A percentile compares a stretch with the other conserved stretches of the same genome.
phyloP scores from a whole-genome alignment of 1,140 invertebrate species.

The Ceratoteleas bidentatus region DNA sequence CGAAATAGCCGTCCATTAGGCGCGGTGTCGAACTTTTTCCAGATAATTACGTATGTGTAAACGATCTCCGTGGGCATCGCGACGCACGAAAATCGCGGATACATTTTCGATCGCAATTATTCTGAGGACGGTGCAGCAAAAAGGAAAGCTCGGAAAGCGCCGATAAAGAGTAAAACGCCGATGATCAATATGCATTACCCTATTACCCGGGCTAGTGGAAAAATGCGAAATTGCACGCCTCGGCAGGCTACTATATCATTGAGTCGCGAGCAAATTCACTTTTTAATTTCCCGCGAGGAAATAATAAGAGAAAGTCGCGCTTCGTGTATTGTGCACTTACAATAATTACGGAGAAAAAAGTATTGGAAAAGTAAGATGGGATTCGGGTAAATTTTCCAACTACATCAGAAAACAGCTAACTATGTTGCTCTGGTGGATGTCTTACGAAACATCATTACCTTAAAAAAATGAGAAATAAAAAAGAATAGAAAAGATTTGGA shows the following conservation, averaged over 20 bases:
- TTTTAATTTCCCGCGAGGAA: slow-evolving; percentile 18
- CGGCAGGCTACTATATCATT: slow-evolving; percentile 5
- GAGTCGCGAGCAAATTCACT: slow-evolving; percentile 16
- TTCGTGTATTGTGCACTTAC: slow-evolving; percentile 31
- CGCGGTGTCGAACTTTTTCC: too few species aligned
- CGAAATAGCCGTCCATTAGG: too few species aligned
- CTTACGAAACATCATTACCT: too few species aligned
- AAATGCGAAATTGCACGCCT: slow-evolving; percentile 14
- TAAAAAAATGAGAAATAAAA: too few species aligned
- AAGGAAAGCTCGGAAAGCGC: background rate
- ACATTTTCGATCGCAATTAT: background rate
- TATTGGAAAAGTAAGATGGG: too few species aligned
- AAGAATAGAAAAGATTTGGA: too few species aligned
- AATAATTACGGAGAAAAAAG: slow-evolving; percentile 9
- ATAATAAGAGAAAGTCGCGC: slow-evolving; percentile 45
- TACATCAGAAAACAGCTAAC: background rate
- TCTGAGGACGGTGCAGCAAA: background rate
- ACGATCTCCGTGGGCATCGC: too few species aligned
- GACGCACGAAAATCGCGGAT: too few species aligned
- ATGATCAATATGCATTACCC: slow-evolving; percentile 8
- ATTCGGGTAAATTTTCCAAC: slow-evolving; percentile 12
- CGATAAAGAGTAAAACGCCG: slow-evolving; percentile 1
- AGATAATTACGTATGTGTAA: too few species aligned
- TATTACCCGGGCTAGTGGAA: slow-evolving; percentile 2
- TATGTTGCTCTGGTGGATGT: too few species aligned